phyloP scores from a whole-genome alignment of 2,113 vertebrate species.

The Tachycineta bicolor region DNA sequence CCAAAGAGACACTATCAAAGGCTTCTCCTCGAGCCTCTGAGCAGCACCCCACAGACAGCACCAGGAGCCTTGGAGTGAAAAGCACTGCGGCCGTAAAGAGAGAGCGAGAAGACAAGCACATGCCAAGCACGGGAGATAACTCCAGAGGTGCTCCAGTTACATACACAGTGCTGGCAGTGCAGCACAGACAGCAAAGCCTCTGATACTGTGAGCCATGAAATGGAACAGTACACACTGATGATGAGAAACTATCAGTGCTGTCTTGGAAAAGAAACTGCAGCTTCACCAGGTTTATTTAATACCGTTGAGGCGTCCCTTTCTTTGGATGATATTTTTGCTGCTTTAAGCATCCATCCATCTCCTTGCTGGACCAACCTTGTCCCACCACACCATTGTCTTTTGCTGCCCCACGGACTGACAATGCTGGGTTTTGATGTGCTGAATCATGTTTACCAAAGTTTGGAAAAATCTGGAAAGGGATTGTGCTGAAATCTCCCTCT shows the following conservation, averaged over 20 bases:
- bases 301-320: not conserved
- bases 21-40: not conserved
- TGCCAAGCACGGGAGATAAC: not conserved
- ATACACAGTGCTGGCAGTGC: not conserved
- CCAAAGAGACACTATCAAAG: not conserved
- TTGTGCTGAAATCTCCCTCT: not conserved
- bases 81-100: not conserved
- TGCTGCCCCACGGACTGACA: not conserved
- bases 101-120: not conserved
- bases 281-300: not conserved
- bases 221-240: not conserved
- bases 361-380: not conserved
- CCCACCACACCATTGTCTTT: not conserved
- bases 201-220: not conserved
- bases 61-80: not conserved
- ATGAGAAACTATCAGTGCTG: not conserved
- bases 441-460: not conserved
- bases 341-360: not conserved
- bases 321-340: not conserved
- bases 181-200: not conserved
- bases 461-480: not conserved
- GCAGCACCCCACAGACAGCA: not conserved
- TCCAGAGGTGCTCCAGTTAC: not conserved
- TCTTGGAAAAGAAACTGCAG: not conserved
- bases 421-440: not conserved